A percentile compares a stretch with the other conserved stretches of the same genome.
phyloP scores from a whole-genome alignment of 2,888 invertebrate species.

The Tigriopus californicus region DNA sequence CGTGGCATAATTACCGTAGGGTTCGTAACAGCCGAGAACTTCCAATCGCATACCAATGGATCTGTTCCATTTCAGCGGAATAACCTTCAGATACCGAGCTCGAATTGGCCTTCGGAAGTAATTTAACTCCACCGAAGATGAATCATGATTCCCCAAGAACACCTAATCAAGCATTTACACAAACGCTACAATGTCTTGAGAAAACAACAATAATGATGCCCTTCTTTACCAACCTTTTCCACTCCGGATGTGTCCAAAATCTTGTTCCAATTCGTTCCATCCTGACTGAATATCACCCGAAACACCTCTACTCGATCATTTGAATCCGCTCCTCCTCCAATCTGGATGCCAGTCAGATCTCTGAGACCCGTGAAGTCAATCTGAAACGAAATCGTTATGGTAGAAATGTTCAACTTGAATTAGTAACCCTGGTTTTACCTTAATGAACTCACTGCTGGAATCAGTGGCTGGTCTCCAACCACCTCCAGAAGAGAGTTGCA shows the following conservation, averaged over 20 bases:
- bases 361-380: slow-evolving; percentile 56
- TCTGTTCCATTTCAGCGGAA: slow-evolving; percentile 50
- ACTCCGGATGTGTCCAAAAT: slow-evolving; percentile 31
- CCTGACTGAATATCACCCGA: slow-evolving; percentile 50
- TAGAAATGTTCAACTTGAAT: not conserved
- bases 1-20: slow-evolving; percentile 36
- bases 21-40: slow-evolving; percentile 54
- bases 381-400: slow-evolving; percentile 26
- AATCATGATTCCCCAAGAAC: slow-evolving; percentile 55
- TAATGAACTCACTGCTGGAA: slow-evolving; percentile 17
- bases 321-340: slow-evolving; percentile 39
- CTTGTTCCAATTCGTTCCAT: slow-evolving; percentile 42
- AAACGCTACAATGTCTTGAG: too few relatives aligned
- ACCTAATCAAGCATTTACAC: slow-evolving; percentile 25
- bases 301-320: slow-evolving; percentile 47
- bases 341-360: slow-evolving; percentile 55
- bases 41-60: slow-evolving; percentile 54
- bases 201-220: not conserved
- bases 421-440: slow-evolving; percentile 14
- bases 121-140: slow-evolving; percentile 38
- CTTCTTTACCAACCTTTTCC: slow-evolving; percentile 28
- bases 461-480: too few relatives aligned
- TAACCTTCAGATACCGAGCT: slow-evolving; percentile 47
- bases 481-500: slow-evolving; percentile 27
- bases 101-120: slow-evolving; percentile 51